A percentile compares a stretch with the other conserved stretches of the same genome.
Conservation (phyloP, 2,888 invertebrate genomes). For the Lepeophtheirus nordmannii region DNA sequence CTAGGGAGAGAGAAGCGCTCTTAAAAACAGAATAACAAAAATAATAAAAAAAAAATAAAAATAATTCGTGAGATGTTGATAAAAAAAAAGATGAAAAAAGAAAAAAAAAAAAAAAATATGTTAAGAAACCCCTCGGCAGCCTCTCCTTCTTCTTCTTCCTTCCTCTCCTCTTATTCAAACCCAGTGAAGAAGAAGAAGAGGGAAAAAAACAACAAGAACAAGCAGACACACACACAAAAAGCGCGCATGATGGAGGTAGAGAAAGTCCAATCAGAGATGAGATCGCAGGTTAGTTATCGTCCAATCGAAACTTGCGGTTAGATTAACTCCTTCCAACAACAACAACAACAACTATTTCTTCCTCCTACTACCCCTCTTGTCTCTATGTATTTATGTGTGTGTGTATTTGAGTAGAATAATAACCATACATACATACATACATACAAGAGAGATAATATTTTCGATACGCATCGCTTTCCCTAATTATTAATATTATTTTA, state of each 20-base stretch:
- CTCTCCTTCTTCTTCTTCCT: not conserved
- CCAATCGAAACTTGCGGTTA: conserved; percentile 5
- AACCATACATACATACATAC: too few relatives aligned
- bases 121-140: too few relatives aligned
- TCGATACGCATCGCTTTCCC: too few relatives aligned
- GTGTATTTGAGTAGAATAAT: too few relatives aligned
- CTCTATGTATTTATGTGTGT: too few relatives aligned
- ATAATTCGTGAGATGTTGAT: conserved; percentile 5
- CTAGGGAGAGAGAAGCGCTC: not conserved
- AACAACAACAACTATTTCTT: too few relatives aligned
- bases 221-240: not conserved
- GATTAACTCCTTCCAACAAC: too few relatives aligned
- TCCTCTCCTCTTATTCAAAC: not conserved
- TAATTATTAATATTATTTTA: too few relatives aligned
- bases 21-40: not conserved
- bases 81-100: conserved; percentile 1
- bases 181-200: not conserved
- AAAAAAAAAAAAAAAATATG: not conserved
- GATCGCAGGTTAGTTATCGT: not conserved
- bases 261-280: conserved; percentile 8
- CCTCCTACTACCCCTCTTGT: too few relatives aligned
- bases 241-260: not conserved
- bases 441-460: too few relatives aligned
- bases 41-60: not conserved
- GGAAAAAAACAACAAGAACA: not conserved